Evolutionary conservation across 1,140 invertebrate species (phyloP).

Genomic region (Anagrus nilaparvatae): DNA sequence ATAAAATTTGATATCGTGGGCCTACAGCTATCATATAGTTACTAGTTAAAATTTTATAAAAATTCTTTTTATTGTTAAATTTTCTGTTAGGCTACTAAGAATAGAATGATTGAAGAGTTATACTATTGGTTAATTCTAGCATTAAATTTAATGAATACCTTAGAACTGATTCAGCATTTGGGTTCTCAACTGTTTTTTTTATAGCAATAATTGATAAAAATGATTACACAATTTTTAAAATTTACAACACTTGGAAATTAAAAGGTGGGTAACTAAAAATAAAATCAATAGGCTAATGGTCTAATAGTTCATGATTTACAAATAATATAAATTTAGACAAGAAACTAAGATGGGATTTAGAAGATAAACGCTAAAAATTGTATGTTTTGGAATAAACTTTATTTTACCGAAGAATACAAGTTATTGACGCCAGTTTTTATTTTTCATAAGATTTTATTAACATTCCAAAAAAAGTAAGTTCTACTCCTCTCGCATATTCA

Average conservation of each 20-base stretch:
- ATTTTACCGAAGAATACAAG: too few relatives aligned
- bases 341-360: slow-evolving; percentile 6
- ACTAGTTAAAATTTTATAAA: too few relatives aligned
- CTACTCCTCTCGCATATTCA: too few relatives aligned
- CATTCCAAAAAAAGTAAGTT: too few relatives aligned
- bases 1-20: too few relatives aligned
- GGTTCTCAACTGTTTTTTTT: slow-evolving; percentile 13
- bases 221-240: slow-evolving; percentile 6
- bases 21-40: too few relatives aligned
- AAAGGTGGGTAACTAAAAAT: slow-evolving; percentile 11
- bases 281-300: slow-evolving; percentile 2
- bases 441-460: too few relatives aligned
- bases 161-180: slow-evolving; percentile 10
- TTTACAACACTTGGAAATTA: slow-evolving; percentile 14
- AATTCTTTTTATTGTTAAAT: too few relatives aligned
- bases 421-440: too few relatives aligned
- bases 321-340: slow-evolving; percentile 1
- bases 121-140: slow-evolving; percentile 13
- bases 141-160: slow-evolving; percentile 6
- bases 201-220: slow-evolving; percentile 5
- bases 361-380: slow-evolving; percentile 5
- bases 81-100: slow-evolving; percentile 7
- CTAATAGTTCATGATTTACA: slow-evolving; percentile 3
- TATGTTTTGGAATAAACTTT: neutral
- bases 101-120: slow-evolving; percentile 10